Evolutionary conservation across 2,797 vertebrate genomes (phyloP).

Genomic region (Sebastes iracundus): DNA sequence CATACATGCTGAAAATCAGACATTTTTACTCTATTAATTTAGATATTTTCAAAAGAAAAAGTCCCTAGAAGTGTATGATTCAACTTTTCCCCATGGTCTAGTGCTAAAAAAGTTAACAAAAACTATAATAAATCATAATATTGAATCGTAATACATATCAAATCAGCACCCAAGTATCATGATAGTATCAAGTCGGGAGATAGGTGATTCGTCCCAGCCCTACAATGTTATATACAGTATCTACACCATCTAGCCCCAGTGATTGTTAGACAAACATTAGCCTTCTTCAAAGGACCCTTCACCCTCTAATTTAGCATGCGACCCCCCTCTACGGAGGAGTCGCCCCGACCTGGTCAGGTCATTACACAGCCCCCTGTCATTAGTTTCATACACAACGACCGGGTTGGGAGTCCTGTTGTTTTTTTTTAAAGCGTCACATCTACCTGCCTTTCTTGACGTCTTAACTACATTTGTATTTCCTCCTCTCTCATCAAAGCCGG

Average conservation of each 20-base stretch:
- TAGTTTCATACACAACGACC: conserved; percentile 26
- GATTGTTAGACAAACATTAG: conserved; percentile 24
- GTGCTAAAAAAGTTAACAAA: too few species aligned
- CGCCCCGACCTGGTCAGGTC: conserved; percentile 44
- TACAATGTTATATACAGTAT: not conserved
- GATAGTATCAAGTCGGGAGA: too few species aligned
- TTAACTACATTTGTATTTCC: conserved; percentile 49
- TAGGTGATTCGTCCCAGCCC: too few species aligned
- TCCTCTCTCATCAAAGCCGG: conserved; percentile 64
- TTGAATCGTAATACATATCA: too few species aligned
- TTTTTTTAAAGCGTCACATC: conserved; percentile 41
- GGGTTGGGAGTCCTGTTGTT: conserved; percentile 25
- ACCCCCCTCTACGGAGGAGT: conserved; percentile 5
- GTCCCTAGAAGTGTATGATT: too few species aligned
- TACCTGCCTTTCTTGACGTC: conserved; percentile 37
- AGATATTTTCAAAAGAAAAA: too few species aligned
- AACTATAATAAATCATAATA: too few species aligned
- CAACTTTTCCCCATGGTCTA: too few species aligned
- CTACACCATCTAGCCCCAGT: not conserved
- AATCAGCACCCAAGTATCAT: too few species aligned
- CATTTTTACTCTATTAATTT: too few species aligned
- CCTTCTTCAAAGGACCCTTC: conserved; percentile 44
- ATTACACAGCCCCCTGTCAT: conserved; percentile 59
- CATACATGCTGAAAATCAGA: too few species aligned
- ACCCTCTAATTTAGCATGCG: conserved; percentile 49